phyloP scores from a whole-genome alignment of 2,797 vertebrate genomes.

The Cyclura pinguis region DNA sequence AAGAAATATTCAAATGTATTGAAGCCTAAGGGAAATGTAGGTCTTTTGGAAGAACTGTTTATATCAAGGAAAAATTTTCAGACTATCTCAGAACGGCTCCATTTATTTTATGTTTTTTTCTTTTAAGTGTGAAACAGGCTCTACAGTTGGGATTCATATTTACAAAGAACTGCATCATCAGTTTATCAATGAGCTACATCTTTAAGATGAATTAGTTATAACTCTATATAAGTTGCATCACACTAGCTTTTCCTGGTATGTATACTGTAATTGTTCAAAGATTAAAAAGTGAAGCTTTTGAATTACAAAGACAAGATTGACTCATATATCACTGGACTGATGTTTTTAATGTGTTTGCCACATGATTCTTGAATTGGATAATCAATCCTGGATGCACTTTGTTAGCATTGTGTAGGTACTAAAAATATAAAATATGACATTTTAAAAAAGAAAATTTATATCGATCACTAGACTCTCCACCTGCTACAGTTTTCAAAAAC shows the following conservation, averaged over 20 bases:
- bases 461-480: neutral
- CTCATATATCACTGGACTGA: neutral
- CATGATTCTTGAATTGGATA: neutral
- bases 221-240: neutral
- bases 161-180: constrained; percentile 1
- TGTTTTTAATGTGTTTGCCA: neutral
- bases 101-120: constrained; percentile 13
- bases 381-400: neutral
- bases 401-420: no score
- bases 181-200: neutral
- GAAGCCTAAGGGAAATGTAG: constrained; percentile 14
- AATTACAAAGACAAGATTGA: neutral
- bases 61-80: neutral
- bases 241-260: neutral
- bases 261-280: neutral
- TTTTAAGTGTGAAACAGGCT: neutral
- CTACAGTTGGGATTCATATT: neutral
- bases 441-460: neutral
- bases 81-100: neutral
- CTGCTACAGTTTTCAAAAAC: neutral
- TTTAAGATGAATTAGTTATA: constrained; percentile 10
- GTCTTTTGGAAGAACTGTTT: constrained; percentile 1
- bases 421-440: neutral
- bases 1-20: constrained; percentile 10
- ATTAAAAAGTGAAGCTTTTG: constrained; percentile 10